Evolutionary conservation across 2,113 vertebrate species (phyloP).

Genomic region (Hippolais icterina): DNA sequence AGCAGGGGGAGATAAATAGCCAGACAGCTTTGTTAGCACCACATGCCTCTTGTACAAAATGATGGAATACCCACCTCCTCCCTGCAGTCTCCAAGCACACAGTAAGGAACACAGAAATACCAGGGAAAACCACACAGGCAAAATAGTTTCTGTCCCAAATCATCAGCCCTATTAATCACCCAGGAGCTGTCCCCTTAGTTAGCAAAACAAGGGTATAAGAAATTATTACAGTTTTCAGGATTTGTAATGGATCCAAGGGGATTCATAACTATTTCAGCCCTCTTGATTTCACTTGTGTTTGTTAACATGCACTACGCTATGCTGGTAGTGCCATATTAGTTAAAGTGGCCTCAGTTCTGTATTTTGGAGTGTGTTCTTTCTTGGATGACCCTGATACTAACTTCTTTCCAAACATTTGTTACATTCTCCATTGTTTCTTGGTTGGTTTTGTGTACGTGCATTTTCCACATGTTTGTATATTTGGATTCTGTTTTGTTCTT

Average conservation of each 20-base stretch:
- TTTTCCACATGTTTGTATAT: background rate
- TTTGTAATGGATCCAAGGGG: background rate
- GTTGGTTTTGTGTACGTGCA: rapidly evolving
- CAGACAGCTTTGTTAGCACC: background rate
- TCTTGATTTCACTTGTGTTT: background rate
- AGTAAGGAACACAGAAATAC: background rate
- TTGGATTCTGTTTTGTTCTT: background rate
- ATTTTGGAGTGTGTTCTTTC: background rate
- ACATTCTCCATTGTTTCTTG: background rate
- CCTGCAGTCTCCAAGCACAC: background rate
- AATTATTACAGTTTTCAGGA: background rate
- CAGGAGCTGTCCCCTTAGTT: background rate
- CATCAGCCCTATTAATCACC: background rate
- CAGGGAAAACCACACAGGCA: background rate
- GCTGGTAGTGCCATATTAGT: background rate
- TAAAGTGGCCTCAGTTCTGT: background rate
- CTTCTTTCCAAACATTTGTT: background rate
- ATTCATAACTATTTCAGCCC: background rate
- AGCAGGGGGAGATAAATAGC: background rate
- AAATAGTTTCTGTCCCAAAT: background rate
- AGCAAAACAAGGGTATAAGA: background rate
- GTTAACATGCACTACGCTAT: background rate
- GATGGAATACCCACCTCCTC: background rate
- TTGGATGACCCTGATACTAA: background rate
- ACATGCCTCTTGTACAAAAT: background rate